Percentiles rank a stretch among this genome's conserved stretches.
These are phyloP conservation scores for Lutjanus argentimaculatus DNA, from an alignment of 2,797 vertebrate genomes.

Conservation along the genomic window DNA sequence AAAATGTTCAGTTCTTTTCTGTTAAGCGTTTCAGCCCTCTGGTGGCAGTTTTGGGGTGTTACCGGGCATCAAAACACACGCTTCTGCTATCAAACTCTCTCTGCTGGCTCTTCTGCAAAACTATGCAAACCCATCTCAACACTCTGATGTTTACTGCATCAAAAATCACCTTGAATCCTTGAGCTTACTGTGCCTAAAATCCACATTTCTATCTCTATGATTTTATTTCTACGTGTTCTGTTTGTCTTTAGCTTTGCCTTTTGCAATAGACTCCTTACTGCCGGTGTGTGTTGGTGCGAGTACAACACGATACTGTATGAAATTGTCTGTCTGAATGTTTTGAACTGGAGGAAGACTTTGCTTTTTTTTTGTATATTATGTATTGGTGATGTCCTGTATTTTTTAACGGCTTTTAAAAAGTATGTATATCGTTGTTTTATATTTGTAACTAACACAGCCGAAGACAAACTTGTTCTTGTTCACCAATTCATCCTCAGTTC, in stretches of 20 bases:
- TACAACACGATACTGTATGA: constrained; percentile 61
- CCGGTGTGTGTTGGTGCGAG: constrained; percentile 41
- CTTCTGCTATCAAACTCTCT: constrained; percentile 1
- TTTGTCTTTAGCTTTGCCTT: constrained; percentile 48
- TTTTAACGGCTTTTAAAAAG: constrained; percentile 67
- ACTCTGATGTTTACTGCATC: background rate
- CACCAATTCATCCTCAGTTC: constrained; percentile 22
- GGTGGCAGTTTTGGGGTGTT: constrained; percentile 4
- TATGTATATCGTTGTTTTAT: constrained; percentile 77
- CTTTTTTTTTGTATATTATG: constrained; percentile 81
- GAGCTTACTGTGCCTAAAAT: constrained; percentile 6
- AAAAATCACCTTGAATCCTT: background rate
- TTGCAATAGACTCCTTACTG: constrained; percentile 46
- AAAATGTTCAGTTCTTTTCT: background rate
- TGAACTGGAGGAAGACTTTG: constrained; percentile 64
- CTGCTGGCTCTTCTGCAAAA: constrained; percentile 10
- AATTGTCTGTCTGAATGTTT: constrained; percentile 57
- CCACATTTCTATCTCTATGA: constrained; percentile 24
- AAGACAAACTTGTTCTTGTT: constrained; percentile 50
- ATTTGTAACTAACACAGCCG: constrained; percentile 78
- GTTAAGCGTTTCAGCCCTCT: background rate
- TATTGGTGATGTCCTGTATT: constrained; percentile 67
- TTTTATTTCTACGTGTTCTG: constrained; percentile 9
- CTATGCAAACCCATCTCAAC: constrained; percentile 27
- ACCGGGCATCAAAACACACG: background rate